These are phyloP conservation scores for Orthonyx spaldingii DNA, from an alignment of 2,113 vertebrate genomes.

Conservation along the genomic window DNA sequence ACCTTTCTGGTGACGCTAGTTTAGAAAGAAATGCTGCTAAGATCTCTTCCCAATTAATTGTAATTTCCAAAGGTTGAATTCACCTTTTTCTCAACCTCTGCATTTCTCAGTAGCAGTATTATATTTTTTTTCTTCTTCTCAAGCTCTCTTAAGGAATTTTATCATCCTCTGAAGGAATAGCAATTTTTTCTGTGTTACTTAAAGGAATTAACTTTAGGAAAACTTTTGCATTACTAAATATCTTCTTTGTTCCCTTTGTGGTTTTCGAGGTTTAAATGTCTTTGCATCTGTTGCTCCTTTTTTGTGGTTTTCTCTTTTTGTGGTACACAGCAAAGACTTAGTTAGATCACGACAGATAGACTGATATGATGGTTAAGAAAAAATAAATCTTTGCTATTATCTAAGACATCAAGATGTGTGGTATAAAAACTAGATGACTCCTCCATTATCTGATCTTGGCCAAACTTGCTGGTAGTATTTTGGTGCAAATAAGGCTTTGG, in stretches of 20 bases:
- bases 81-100: not conserved
- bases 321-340: not conserved
- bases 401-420: not conserved
- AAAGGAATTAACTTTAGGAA: not conserved
- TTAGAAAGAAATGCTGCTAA: not conserved
- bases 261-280: not conserved
- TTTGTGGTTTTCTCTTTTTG: not conserved
- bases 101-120: not conserved
- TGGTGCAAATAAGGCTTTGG: not conserved
- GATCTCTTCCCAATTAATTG: not conserved
- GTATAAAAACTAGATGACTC: not conserved
- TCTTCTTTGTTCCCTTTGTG: not conserved
- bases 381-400: not conserved
- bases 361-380: not conserved
- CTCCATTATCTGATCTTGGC: not conserved
- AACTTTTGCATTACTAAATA: not conserved
- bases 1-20: too few species aligned
- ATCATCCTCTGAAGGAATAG: not conserved
- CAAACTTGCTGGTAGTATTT: not conserved
- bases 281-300: not conserved
- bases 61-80: not conserved
- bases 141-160: not conserved
- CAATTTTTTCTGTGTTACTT: not conserved
- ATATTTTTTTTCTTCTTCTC: not conserved
- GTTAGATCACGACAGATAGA: not conserved